Conservation (phyloP, 2,113 vertebrate genomes). For the Etia nguti region DNA sequence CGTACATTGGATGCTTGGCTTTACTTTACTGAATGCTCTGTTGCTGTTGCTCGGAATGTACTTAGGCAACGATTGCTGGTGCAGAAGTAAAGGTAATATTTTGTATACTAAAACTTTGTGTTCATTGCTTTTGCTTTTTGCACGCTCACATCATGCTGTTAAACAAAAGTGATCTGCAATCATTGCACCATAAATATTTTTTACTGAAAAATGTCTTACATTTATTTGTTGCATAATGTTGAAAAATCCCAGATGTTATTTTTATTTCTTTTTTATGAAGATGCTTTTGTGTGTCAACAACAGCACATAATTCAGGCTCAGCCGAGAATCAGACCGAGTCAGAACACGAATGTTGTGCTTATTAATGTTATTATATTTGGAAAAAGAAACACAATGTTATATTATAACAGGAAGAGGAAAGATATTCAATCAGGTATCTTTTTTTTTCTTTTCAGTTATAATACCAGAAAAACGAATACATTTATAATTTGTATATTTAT, state of each 20-base stretch:
- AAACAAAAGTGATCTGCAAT: too few species aligned
- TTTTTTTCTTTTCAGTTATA: too few species aligned
- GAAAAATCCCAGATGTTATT: too few species aligned
- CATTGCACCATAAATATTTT: too few species aligned
- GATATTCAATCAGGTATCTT: too few species aligned
- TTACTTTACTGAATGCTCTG: neutral
- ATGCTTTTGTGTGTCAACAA: neutral
- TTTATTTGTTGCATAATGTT: too few species aligned
- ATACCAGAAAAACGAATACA: too few species aligned
- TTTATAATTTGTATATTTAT: rapidly evolving
- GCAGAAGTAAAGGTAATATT: neutral
- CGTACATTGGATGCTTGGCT: neutral
- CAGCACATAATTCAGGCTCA: neutral
- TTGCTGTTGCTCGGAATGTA: neutral
- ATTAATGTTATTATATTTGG: neutral
- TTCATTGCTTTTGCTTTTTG: neutral
- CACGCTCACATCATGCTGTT: too few species aligned
- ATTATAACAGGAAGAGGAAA: too few species aligned
- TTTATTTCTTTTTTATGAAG: neutral
- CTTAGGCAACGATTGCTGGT: neutral
- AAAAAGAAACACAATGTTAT: neutral
- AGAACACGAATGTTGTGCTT: rapidly evolving
- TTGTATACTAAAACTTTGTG: too few species aligned
- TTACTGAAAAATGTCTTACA: too few species aligned
- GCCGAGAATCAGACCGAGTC: rapidly evolving